phyloP scores from a whole-genome alignment of 2,888 invertebrate species.

The Eupithecia insigniata region DNA sequence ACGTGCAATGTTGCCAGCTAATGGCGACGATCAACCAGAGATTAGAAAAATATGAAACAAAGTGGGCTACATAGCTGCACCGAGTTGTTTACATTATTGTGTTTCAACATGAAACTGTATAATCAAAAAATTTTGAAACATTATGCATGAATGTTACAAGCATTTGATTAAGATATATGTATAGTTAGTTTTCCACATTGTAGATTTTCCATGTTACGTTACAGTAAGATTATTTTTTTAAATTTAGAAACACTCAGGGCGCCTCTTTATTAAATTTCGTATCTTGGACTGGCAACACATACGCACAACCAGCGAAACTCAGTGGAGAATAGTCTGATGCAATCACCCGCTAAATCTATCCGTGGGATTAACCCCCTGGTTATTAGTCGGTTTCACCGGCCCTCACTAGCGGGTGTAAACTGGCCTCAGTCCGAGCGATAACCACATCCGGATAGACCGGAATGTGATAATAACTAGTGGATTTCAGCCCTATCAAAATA shows the following conservation, averaged over 20 bases:
- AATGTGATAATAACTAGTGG: constrained; percentile 9
- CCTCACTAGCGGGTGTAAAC: not conserved
- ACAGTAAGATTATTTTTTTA: not conserved
- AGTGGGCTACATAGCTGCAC: not conserved
- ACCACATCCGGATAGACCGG: constrained; percentile 3
- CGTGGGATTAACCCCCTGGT: not conserved
- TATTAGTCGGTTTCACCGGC: not conserved
- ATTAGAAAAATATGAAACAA: constrained; percentile 9
- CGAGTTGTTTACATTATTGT: not conserved
- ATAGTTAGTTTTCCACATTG: not conserved
- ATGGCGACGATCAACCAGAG: not conserved
- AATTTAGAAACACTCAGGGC: too few relatives aligned
- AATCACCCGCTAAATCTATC: not conserved
- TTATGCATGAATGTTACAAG: not conserved
- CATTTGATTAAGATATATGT: not conserved
- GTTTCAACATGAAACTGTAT: constrained; percentile 1
- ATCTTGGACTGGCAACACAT: not conserved
- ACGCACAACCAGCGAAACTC: not conserved
- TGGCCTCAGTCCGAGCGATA: not conserved
- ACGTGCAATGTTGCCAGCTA: constrained; percentile 12
- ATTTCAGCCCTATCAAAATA: not conserved
- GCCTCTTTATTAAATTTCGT: not conserved
- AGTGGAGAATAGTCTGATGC: not conserved
- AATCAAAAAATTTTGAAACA: not conserved
- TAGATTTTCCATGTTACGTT: not conserved